Conservation (phyloP, 2,113 vertebrate species). For the Maccullochella peelii region DNA sequence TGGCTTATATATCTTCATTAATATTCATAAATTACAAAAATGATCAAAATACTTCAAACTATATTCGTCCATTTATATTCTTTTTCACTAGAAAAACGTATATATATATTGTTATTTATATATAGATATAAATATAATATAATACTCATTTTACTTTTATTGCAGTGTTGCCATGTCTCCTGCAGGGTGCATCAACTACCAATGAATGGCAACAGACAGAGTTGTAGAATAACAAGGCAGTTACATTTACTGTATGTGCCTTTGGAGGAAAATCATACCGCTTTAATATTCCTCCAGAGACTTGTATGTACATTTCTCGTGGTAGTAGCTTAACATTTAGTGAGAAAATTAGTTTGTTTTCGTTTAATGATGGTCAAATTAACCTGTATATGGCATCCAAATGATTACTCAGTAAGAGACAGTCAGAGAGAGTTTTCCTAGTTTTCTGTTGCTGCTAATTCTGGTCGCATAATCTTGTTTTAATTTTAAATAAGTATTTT, state of each 20-base stretch:
- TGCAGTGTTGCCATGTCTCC: slow-evolving; percentile 28
- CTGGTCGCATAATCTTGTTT: background rate
- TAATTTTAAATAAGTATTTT: background rate
- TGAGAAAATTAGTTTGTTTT: background rate
- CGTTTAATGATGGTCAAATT: background rate
- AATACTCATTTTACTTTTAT: background rate
- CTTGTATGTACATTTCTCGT: background rate
- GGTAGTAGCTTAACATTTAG: background rate
- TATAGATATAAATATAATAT: too few species aligned
- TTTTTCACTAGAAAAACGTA: too few species aligned
- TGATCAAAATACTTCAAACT: background rate
- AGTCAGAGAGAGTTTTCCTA: background rate
- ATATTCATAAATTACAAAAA: background rate
- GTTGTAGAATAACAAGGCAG: background rate
- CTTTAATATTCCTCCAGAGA: background rate
- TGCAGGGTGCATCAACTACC: slow-evolving; percentile 48
- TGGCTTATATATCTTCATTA: background rate
- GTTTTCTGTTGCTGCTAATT: background rate
- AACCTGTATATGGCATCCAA: background rate
- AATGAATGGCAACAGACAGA: background rate
- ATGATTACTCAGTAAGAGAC: background rate
- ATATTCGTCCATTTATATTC: background rate
- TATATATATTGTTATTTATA: too few species aligned
- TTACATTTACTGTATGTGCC: background rate
- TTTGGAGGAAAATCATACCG: background rate